Conservation (phyloP, 92 coral and sea anemone species). For the Parazoanthus atlanticus region DNA sequence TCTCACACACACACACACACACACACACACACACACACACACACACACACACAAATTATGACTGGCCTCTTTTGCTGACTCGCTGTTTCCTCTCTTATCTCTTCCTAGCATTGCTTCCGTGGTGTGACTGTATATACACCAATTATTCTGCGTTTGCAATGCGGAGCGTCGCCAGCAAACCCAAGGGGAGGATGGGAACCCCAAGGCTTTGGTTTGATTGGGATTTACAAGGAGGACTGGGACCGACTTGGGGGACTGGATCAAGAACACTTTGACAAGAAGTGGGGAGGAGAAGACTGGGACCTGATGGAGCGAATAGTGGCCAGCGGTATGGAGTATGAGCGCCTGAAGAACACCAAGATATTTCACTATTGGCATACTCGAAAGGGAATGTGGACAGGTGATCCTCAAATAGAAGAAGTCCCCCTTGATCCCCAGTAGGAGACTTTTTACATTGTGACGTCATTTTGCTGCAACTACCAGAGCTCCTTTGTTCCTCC, state of each 20-base stretch:
- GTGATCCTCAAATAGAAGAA: conserved; percentile 26
- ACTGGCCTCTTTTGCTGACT: neutral
- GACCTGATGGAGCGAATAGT: conserved; percentile 79
- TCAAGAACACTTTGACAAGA: conserved; percentile 60
- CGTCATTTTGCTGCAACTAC: too few species aligned
- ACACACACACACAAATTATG: neutral
- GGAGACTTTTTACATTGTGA: too few species aligned
- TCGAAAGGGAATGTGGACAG: conserved; percentile 78
- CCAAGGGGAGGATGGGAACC: conserved; percentile 80
- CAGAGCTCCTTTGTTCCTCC: too few species aligned
- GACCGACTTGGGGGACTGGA: conserved; percentile 82
- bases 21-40: too few species aligned
- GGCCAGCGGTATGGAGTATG: conserved; percentile 77
- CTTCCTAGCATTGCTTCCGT: conserved; percentile 74
- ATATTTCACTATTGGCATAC: conserved; percentile 79
- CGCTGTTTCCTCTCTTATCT: neutral
- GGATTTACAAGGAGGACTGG: conserved; percentile 87
- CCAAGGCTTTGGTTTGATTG: conserved; percentile 83
- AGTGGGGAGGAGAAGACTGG: conserved; percentile 98
- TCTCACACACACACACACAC: too few species aligned
- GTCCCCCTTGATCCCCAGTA: neutral
- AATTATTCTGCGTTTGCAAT: conserved; percentile 64
- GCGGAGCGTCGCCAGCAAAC: conserved; percentile 64
- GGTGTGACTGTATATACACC: conserved; percentile 83
- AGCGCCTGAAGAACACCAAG: conserved; percentile 62